Conservation (phyloP, 2,113 vertebrate genomes). For the Geothlypis trichas region DNA sequence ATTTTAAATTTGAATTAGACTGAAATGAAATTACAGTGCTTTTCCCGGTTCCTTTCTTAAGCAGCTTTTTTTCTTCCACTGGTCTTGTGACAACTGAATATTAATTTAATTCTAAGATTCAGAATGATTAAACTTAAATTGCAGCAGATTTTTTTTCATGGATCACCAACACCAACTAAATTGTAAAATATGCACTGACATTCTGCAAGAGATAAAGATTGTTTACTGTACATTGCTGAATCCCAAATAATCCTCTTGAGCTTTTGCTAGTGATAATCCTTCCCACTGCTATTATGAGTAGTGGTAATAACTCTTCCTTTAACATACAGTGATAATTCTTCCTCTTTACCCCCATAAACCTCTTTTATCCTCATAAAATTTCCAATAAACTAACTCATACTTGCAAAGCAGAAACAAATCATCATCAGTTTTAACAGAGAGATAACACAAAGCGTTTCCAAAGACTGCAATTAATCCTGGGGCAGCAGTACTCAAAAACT, state of each 20-base stretch:
- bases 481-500: background rate
- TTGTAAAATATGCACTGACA: conserved; percentile 16
- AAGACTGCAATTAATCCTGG: conserved; percentile 18
- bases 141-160: conserved; percentile 9
- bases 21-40: background rate
- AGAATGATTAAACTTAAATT: conserved; percentile 23
- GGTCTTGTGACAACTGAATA: conserved; percentile 14
- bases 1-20: background rate
- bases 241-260: conserved; percentile 41
- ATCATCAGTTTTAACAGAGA: background rate
- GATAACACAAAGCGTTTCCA: background rate
- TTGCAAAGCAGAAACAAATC: conserved; percentile 18
- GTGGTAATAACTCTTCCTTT: conserved; percentile 17
- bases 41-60: background rate
- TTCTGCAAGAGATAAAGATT: conserved; percentile 44
- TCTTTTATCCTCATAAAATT: background rate
- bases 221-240: conserved; percentile 38
- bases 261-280: conserved; percentile 28
- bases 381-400: background rate
- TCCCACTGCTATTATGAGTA: background rate
- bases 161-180: background rate
- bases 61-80: background rate
- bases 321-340: conserved; percentile 34
- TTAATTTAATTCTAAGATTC: conserved; percentile 42
- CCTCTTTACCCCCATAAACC: background rate